Conservation (phyloP, 2,113 vertebrate genomes). For the Pteruthius melanotis region DNA sequence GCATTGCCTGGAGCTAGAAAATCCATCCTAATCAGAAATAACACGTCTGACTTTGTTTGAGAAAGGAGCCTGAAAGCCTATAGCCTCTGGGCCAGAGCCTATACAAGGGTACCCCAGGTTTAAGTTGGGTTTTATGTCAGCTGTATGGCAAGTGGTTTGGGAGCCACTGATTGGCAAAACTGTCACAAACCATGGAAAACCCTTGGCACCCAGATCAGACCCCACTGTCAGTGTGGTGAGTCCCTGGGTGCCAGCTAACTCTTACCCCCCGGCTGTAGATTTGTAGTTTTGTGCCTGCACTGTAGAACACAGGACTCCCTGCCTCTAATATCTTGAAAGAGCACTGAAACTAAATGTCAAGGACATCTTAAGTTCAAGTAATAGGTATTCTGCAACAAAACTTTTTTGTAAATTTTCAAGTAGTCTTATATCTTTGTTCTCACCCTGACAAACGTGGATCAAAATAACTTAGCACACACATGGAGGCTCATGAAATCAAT, state of each 20-base stretch:
- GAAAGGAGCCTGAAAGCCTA: background rate
- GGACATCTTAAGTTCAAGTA: background rate
- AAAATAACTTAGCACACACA: background rate
- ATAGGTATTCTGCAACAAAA: background rate
- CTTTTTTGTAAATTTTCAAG: background rate
- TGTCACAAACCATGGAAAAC: background rate
- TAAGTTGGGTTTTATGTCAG: background rate
- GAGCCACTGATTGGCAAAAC: background rate
- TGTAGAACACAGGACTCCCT: background rate
- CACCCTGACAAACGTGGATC: background rate
- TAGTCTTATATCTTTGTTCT: background rate
- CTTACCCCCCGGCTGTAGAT: background rate
- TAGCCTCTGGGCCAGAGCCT: background rate
- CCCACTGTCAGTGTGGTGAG: background rate
- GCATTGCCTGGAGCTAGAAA: background rate
- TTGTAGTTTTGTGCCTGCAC: background rate
- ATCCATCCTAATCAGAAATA: background rate
- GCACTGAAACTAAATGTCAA: background rate
- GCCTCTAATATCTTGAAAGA: background rate
- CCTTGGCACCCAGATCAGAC: background rate
- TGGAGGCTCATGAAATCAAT: background rate
- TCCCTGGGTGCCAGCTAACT: background rate
- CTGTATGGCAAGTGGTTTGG: background rate
- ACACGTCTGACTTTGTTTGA: background rate
- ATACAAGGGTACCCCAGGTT: background rate